Base-by-base conservation (phyloP, 2,888 invertebrate species). In the Ormyrus thymus region DNA sequence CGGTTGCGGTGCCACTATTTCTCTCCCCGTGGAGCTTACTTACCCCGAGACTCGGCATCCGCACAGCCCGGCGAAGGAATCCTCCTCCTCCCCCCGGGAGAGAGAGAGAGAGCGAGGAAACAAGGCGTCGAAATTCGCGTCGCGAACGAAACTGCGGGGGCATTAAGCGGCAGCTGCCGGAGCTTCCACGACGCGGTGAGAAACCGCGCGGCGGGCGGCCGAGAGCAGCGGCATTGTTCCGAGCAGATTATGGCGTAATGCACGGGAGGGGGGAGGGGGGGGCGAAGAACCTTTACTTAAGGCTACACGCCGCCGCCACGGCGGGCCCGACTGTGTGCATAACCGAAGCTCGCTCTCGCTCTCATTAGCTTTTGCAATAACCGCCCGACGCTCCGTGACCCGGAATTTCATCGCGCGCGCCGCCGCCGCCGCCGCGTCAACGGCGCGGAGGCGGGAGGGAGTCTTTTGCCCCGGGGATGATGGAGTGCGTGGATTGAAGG, bases 321-420 rank as follows among this genome's bases (percentile, higher is more conserved):
- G 8, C 9, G 10, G 0, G 29, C 29, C 29, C 29, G 29, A 29
- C 29, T 29, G 29, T 1, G 29, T 1, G 29, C 29, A 29, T 29
- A 29, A 29, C 29, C 29, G 29, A 2, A 29, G 29, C 29, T 3
- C 29, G 29, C 29, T 29, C 11, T 46, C 45, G 62, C 59, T 70
- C 43, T 70, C 59, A 70, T 70, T 70, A 51, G 70, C 70, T 15
- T 68, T 55, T 59, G 59, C 7, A 43, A 70, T 59, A 43, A 15
- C 55, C 62, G 48, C 29, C 29, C 29, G 29, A 29, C 29, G 29
- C 29, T 29, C 29, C 29, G 59, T 62, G n/a, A 46, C 46, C 5
- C n/a, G 56, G 56, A 68, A 68, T 68, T 68, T 56, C 56, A 55
- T 45, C 9, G 45, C 15, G 29, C 43, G 53, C 15, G 45, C 9